Evolutionary conservation across 2,888 invertebrate species (phyloP).

Genomic region (Ornithoptera priamus): DNA sequence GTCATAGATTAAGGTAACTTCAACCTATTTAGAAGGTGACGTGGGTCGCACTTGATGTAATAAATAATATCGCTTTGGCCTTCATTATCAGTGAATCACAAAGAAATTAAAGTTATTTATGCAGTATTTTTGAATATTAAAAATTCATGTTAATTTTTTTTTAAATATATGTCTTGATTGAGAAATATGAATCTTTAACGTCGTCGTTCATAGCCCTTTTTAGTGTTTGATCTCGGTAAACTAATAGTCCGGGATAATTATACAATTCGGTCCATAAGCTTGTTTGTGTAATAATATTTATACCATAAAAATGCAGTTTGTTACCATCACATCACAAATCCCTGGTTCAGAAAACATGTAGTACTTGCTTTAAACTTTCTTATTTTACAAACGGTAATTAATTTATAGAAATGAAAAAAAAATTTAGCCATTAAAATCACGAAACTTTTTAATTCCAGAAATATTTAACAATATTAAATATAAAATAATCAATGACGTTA

Average conservation of each 20-base stretch:
- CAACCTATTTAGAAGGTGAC: conserved; percentile 19
- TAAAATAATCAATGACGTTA: neutral
- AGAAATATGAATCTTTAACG: neutral
- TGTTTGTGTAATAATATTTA: too few species aligned
- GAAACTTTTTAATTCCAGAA: neutral
- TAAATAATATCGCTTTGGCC: neutral
- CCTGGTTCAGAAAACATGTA: too few species aligned
- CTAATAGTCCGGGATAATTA: too few species aligned
- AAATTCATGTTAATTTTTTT: neutral
- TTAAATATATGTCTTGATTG: neutral
- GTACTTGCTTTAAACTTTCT: too few species aligned
- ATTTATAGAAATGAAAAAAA: too few species aligned
- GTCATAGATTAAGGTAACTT: conserved; percentile 23
- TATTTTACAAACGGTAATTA: too few species aligned
- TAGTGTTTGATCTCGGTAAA: too few species aligned
- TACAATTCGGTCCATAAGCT: too few species aligned
- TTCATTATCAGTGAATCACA: conserved; percentile 7
- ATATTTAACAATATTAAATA: neutral
- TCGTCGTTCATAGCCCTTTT: too few species aligned
- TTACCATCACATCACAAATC: too few species aligned
- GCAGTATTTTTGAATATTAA: neutral
- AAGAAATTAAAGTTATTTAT: neutral
- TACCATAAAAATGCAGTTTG: too few species aligned
- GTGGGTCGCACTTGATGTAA: conserved; percentile 6
- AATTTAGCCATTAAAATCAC: too few species aligned